Percentiles rank a stretch among this genome's conserved stretches.
Conservation (phyloP, 2,888 invertebrate genomes). For the Parelbella ahira region DNA sequence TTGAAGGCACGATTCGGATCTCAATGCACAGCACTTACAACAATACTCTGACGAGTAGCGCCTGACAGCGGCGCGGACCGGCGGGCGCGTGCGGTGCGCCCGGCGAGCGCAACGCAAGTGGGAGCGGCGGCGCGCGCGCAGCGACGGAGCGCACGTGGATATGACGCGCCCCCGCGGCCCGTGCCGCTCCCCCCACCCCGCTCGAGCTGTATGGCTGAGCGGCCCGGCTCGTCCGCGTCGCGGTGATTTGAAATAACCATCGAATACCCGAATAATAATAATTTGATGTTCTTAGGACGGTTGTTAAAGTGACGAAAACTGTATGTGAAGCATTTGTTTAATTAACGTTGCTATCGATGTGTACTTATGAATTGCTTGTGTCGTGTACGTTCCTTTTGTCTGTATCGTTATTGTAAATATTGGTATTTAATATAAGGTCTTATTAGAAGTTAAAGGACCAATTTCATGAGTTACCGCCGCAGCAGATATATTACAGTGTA, state of each 20-base stretch:
- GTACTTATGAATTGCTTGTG: not conserved
- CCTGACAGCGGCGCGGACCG: conserved; percentile 70
- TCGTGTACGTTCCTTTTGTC: not conserved
- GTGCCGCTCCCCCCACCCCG: conserved; percentile 48
- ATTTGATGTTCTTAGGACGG: conserved; percentile 1
- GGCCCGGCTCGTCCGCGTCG: not conserved
- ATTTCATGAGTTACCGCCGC: no score
- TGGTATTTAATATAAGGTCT: no score
- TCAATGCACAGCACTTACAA: conserved; percentile 76
- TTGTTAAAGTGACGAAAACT: not conserved
- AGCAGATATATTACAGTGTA: no score
- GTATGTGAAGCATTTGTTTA: not conserved
- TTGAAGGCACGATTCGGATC: conserved; percentile 68
- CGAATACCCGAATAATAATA: not conserved
- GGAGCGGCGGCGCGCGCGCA: conserved; percentile 35
- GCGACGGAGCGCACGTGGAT: conserved; percentile 60
- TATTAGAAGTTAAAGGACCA: no score
- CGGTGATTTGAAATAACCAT: no score
- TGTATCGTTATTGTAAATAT: no score
- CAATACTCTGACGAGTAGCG: conserved; percentile 59
- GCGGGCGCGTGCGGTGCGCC: conserved; percentile 48
- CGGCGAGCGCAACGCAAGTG: conserved; percentile 43
- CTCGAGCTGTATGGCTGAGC: conserved; percentile 65
- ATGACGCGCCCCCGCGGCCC: conserved; percentile 47
- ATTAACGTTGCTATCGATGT: not conserved